Evolutionary conservation across 2,113 vertebrate species (phyloP), one percentile per base, ranked within the genome.

Genomic region (Monopterus albus): DNA sequence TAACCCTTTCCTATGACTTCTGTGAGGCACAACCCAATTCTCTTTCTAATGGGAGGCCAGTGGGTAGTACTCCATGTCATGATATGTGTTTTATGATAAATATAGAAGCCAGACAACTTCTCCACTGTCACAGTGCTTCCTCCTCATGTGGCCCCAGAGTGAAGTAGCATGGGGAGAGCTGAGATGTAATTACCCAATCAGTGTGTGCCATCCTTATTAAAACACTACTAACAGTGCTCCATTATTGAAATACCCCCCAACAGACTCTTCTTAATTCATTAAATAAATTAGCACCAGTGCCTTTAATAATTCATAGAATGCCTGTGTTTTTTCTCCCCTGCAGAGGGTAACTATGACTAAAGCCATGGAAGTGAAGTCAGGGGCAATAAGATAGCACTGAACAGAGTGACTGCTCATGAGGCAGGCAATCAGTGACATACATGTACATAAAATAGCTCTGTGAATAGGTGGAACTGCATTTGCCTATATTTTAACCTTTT

Each of bases 181-280:
- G 81, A 85, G 82, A 91, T 93, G 87, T 94, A 95, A 95, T 95
- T 95, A 94, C 87, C 90, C 93, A 94, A 94, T 91, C 92, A 91
- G 88, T 94, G 90, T 90, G 84, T 91, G 87, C 91, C 86, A 39
- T 94, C 93, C 93, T 95, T 93, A 96, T 93, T 93, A 94, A 94
- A 95, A 95, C 91, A 93, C 89, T 91, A 93, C 91, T 92, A 93
- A 92, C 92, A 92, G 93, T 92, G 92, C 94, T 95, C 93, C 92
- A 94, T 96, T 96, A 95, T 95, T 96, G 95, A 95, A 95, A 94
- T 93, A 92, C 91, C 92, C 94, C 92, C 93, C 91, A 83, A 91
- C 65, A 92, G 92, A 92, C 91, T 93, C 90, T 94, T 95, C 93
- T 93, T 95, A 94, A 95, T 95, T 95, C 91, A 95, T 96, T 95